Base-by-base conservation (phyloP, 2,888 invertebrate species). In the Nomada goodeniana region DNA sequence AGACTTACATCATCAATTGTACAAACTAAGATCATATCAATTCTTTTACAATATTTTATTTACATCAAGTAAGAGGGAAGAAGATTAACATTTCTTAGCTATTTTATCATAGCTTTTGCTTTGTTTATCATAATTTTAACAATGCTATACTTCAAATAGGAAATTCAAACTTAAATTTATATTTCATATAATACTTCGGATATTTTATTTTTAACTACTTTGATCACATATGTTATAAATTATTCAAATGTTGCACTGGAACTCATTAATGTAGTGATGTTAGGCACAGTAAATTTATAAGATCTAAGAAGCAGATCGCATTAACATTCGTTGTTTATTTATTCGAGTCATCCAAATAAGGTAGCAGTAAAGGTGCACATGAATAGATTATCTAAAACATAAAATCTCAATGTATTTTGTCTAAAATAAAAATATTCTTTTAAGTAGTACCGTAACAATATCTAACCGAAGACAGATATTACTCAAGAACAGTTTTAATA, bases 1-100 rank as follows among this genome's bases (percentile, higher is more conserved):
- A 92, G 93, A 93, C 91, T 91, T 89, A 90, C 89, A 91, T 90
- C 89, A 88, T 84, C 86, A 88, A 81, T 84, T 86, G 55, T 89
- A 86, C 84, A 86, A 87, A 88, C 84, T 88, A 87, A 88, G 85
- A 85, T 65, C 75, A 75, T 84, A 84, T 60, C 42, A 80, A 57
- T 69, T 85, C 80, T 36, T 71, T 67, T 83, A 61, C 15, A 13
- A 47, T 77, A 60, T 81, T 60, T 80, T 69, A 26, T 42, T 79
- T 60, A 36, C 36, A 36, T 68, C 60, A 36, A 42, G 60, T 60
- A 57, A 18, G 20, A 47, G 67, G 64, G 64, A 50, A 77, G 23
- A 36, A 63, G 50, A 83, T 78, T 82, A 80, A 84, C 77, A 85
- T 84, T 86, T 87, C 81, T 89, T 83, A 11, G 78, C 84, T 83